Percentiles rank a stretch among this genome's conserved stretches.
Conservation (phyloP, 2,888 invertebrate genomes). For the Nomada ferruginata region DNA sequence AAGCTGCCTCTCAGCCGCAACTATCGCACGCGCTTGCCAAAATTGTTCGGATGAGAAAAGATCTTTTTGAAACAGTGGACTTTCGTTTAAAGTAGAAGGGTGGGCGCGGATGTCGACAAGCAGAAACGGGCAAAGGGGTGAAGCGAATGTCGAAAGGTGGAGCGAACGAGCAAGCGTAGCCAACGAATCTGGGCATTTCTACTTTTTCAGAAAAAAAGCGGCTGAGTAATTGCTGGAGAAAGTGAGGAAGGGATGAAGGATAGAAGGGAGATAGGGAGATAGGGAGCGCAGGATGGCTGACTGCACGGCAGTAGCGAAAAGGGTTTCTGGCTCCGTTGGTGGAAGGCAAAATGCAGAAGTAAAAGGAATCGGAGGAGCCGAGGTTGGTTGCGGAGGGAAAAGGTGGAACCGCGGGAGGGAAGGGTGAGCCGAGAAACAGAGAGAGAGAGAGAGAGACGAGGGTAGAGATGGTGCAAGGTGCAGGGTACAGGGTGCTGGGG, state of each 20-base stretch:
- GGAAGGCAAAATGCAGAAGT: constrained; percentile 76
- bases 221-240: constrained; percentile 80
- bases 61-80: too few relatives aligned
- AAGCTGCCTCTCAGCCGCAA: too few relatives aligned
- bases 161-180: constrained; percentile 2
- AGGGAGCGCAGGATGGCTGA: constrained; percentile 48
- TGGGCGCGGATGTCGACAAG: constrained; percentile 1
- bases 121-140: neutral
- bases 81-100: neutral
- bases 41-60: neutral
- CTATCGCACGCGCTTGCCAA: too few relatives aligned
- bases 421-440: constrained; percentile 42
- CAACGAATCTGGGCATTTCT: constrained; percentile 24
- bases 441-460: constrained; percentile 27
- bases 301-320: constrained; percentile 46
- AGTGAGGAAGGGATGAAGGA: constrained; percentile 43
- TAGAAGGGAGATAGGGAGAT: constrained; percentile 4
- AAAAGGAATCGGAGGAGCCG: constrained; percentile 66
- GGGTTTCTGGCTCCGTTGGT: constrained; percentile 56
- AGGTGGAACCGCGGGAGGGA: constrained; percentile 59
- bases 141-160: neutral
- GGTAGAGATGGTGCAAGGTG: constrained; percentile 36
- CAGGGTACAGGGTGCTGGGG: constrained; percentile 58
- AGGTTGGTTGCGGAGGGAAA: constrained; percentile 42
- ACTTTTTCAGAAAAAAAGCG: constrained; percentile 67